phyloP scores from a whole-genome alignment of 2,113 vertebrate genomes.

The Amphilophus citrinellus region DNA sequence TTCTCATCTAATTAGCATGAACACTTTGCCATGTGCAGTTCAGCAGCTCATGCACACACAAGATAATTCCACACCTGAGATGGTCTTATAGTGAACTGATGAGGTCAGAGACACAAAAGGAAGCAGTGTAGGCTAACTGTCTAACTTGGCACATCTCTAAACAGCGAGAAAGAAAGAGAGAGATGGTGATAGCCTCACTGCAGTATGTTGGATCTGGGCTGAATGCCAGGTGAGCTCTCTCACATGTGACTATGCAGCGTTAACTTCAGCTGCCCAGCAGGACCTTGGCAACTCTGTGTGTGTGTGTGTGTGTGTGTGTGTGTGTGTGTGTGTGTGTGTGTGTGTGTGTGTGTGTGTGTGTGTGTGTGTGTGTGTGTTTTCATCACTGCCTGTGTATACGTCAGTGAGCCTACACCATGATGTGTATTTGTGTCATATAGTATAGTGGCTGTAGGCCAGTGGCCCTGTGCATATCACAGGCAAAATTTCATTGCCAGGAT shows the following conservation, averaged over 20 bases:
- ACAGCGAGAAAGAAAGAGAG: conserved; percentile 24
- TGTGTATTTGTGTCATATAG: conserved; percentile 7
- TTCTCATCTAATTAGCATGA: not conserved
- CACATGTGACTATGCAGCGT: conserved; percentile 71
- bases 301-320: not conserved
- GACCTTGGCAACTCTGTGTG: conserved; percentile 51
- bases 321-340: no score
- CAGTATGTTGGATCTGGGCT: conserved; percentile 70
- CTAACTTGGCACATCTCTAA: conserved; percentile 49
- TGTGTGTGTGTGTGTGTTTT: no score
- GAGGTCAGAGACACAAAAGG: conserved; percentile 45
- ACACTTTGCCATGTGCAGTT: not conserved
- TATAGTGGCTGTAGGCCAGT: conserved; percentile 36
- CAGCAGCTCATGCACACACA: not conserved
- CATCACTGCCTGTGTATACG: conserved; percentile 13
- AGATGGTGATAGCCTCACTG: conserved; percentile 47
- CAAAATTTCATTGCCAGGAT: conserved; percentile 29
- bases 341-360: no score
- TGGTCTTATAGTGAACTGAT: conserved; percentile 28
- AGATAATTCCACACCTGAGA: not conserved
- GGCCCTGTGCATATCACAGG: conserved; percentile 39
- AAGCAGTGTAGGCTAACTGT: conserved; percentile 53
- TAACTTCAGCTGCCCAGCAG: conserved; percentile 69
- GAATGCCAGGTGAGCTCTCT: conserved; percentile 68
- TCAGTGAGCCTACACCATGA: conserved; percentile 9